phyloP scores from a whole-genome alignment of 1,140 invertebrate genomes.

The Contarinia nasturtii region DNA sequence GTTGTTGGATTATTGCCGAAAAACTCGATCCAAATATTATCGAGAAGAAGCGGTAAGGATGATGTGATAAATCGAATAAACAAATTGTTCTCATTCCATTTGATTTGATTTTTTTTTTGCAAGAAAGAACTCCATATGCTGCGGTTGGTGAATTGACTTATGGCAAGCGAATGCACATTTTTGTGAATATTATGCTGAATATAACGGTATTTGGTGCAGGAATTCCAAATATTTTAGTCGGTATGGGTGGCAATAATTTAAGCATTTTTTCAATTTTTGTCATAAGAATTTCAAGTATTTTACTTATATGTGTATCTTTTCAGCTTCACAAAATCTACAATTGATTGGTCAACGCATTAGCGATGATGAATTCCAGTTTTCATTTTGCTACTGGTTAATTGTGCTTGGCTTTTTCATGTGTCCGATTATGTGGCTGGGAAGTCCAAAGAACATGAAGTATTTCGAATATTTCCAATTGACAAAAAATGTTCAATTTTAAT shows the following conservation, averaged over 20 bases:
- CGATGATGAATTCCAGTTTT: constrained; percentile 35
- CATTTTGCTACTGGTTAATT: constrained; percentile 58
- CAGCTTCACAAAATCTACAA: constrained; percentile 56
- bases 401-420: constrained; percentile 45
- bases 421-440: constrained; percentile 64
- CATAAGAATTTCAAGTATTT: background rate
- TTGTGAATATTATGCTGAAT: constrained; percentile 47
- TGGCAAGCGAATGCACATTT: constrained; percentile 31
- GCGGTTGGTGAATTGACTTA: constrained; percentile 54
- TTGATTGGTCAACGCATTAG: constrained; percentile 46
- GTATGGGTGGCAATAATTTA: constrained; percentile 24
- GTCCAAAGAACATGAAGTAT: constrained; percentile 69
- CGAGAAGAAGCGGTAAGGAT: constrained; percentile 37
- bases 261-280: background rate
- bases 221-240: constrained; percentile 56
- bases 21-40: constrained; percentile 41
- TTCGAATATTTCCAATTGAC: constrained; percentile 16
- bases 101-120: constrained; percentile 1
- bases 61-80: too few relatives aligned
- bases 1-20: constrained; percentile 53
- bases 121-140: constrained; percentile 46
- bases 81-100: too few relatives aligned
- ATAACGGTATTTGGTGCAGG: constrained; percentile 51
- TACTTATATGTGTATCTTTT: too few relatives aligned
- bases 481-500: too few relatives aligned